Base-by-base conservation (phyloP, 37 sponge, comb jelly and placozoan genomes). In the Chondrilla cf. caribensis region DNA sequence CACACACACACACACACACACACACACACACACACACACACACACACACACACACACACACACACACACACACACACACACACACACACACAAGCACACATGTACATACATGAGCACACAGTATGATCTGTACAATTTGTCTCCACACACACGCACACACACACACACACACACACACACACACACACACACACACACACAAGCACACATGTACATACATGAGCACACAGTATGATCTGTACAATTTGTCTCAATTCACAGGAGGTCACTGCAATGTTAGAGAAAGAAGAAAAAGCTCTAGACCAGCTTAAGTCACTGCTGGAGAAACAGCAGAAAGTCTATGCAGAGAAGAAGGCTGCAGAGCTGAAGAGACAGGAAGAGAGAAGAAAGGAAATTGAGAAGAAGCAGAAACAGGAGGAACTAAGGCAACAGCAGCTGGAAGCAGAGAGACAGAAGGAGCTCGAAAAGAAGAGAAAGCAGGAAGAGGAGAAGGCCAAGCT, bases 401-500 rank as follows among this genome's bases (percentile, higher is more conserved):
- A 37, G 24, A 22, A 73, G 9, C 41, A 43, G 19, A 73, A 73
- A 6, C 42, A 39, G 40, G 76, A 73, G 76, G 76, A 35, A 62
- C 22, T 62, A 28, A 62, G 15, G 38, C 41, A 64, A 60, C 14
- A 43, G 43, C 22, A 81, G 43, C 81, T 31, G 43, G 66, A 81
- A 37, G 43, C 29, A 4, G 32, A 39, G 77, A 58, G 43, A 0
- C 42, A 57, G 58, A 70, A 72, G 58, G 55, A 29, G 70, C 41
- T 37, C 11, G 75, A 84, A 25, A 47, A 43, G 77, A 15, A 4
- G 19, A 73, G 54, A 17, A 65, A 82, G 19, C 59, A 79, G 22
- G 58, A 85, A 58, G 70, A 78, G 15, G 65, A 85, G 54, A 8
- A 7, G 47, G 31, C 33, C 29, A 87, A 84, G 38, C 77, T 80